Percentiles rank a stretch among this genome's conserved stretches.
These are phyloP conservation scores for Neoarius graeffei DNA, from an alignment of 2,113 vertebrate genomes.

Conservation along the genomic window DNA sequence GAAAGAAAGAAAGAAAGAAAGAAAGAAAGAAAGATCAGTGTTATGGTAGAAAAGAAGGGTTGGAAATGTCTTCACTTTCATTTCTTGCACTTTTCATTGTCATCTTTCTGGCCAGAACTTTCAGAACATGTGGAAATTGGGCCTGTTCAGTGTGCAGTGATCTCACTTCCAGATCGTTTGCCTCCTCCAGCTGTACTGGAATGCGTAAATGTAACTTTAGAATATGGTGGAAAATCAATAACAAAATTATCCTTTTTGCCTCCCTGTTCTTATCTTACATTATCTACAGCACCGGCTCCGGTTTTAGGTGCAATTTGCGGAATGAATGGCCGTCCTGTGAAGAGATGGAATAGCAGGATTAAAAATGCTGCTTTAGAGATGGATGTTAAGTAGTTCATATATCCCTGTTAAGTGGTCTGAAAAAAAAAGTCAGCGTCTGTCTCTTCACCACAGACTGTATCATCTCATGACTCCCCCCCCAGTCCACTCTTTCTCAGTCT, in stretches of 20 bases:
- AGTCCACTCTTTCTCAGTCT: neutral
- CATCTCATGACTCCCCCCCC: constrained; percentile 57
- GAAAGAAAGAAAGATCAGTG: neutral
- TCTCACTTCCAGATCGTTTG: constrained; percentile 62
- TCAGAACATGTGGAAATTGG: constrained; percentile 56
- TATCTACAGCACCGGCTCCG: constrained; percentile 63
- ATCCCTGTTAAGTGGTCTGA: constrained; percentile 74
- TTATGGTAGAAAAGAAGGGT: neutral
- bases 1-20: neutral
- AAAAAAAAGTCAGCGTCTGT: constrained; percentile 56
- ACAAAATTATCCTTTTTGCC: constrained; percentile 74
- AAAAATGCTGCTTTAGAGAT: constrained; percentile 72
- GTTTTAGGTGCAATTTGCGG: constrained; percentile 61
- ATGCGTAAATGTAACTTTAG: constrained; percentile 75
- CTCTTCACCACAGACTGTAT: constrained; percentile 54
- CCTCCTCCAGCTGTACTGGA: constrained; percentile 54
- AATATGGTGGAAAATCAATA: constrained; percentile 81
- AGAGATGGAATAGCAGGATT: constrained; percentile 63
- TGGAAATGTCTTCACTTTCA: constrained; percentile 27
- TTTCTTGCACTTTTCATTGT: constrained; percentile 51
- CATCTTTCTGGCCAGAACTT: constrained; percentile 48
- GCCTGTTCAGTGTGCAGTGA: constrained; percentile 63
- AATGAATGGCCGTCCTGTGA: constrained; percentile 62
- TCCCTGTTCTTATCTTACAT: constrained; percentile 73
- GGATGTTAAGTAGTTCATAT: constrained; percentile 72